Evolutionary conservation across 1,140 invertebrate species (phyloP).

Genomic region (Bombyx mori): DNA sequence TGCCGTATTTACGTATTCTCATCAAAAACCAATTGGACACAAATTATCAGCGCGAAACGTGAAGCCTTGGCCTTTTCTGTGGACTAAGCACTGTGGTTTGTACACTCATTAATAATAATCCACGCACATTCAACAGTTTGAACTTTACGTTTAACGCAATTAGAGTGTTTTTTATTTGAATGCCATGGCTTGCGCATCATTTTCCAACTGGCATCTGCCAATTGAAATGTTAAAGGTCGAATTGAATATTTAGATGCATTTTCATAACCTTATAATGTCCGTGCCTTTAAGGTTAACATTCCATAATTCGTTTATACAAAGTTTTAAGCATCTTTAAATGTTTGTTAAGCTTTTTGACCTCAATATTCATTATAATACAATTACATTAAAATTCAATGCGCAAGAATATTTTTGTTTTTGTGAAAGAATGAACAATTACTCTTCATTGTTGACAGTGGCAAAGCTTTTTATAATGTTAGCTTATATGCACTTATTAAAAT

Average conservation of each 20-base stretch:
- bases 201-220: conserved; percentile 30
- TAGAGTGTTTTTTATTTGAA: conserved; percentile 3
- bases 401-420: no score
- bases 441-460: no score
- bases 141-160: background rate
- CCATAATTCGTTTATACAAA: no score
- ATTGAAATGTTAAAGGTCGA: conserved; percentile 37
- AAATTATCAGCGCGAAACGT: conserved; percentile 40
- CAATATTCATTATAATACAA: no score
- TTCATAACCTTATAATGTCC: no score
- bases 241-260: background rate
- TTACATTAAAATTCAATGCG: no score
- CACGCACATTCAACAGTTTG: background rate
- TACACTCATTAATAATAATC: background rate
- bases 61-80: conserved; percentile 45
- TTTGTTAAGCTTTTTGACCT: no score
- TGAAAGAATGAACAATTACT: no score
- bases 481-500: no score
- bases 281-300: no score
- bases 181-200: conserved; percentile 21
- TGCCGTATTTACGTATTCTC: conserved; percentile 10
- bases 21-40: conserved; percentile 49
- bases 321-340: no score
- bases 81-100: background rate
- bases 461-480: no score